Percentiles rank a stretch among this genome's conserved stretches.
phyloP scores from a whole-genome alignment of 2,888 invertebrate genomes.

The Deroplatys truncata region DNA sequence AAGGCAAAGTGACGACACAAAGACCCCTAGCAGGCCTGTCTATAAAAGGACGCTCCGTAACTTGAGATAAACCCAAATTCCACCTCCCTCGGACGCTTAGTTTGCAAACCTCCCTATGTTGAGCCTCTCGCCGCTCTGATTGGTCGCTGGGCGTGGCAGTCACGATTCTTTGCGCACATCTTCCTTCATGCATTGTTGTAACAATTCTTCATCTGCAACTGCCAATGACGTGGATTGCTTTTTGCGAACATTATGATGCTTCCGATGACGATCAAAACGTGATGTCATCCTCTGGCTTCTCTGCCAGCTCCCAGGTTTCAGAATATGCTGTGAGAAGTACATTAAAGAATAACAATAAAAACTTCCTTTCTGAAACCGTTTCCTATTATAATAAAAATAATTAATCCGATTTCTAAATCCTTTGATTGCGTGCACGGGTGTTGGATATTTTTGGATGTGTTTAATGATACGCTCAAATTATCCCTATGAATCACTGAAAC shows the following conservation, averaged over 20 bases:
- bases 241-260: neutral
- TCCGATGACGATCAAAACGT: neutral
- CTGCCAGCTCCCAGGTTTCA: no score
- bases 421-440: no score
- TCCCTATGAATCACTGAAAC: no score
- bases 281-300: no score
- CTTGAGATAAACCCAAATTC: constrained; percentile 24
- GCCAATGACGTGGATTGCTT: neutral
- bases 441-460: no score
- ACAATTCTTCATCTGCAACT: neutral
- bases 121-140: neutral
- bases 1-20: neutral
- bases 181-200: neutral
- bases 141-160: neutral
- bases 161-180: neutral
- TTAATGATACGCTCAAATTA: no score
- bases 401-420: no score
- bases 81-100: constrained; percentile 1
- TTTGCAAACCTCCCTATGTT: neutral
- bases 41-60: constrained; percentile 31
- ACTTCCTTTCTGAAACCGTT: no score
- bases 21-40: constrained; percentile 23
- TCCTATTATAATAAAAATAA: no score
- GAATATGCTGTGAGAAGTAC: no score
- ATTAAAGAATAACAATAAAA: no score